Evolutionary conservation across 2,113 vertebrate genomes (phyloP).

Genomic region (Gallinago jamesoni): DNA sequence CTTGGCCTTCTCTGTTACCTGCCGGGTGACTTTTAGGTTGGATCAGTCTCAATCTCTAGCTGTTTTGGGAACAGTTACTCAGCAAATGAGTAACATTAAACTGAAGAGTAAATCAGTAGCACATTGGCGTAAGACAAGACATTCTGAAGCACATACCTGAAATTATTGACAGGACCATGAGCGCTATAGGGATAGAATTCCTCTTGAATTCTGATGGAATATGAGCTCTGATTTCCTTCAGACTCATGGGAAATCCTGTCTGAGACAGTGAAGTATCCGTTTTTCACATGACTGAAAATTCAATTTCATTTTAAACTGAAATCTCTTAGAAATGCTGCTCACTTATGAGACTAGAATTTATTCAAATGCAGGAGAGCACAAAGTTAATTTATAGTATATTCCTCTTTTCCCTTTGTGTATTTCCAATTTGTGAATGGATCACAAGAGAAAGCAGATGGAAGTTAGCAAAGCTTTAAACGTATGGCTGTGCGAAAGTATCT

Average conservation of each 20-base stretch:
- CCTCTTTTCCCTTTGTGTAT: background rate
- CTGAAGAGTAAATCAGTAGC: background rate
- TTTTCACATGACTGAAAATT: background rate
- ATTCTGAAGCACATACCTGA: background rate
- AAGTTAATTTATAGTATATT: background rate
- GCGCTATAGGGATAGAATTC: background rate
- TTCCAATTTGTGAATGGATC: background rate
- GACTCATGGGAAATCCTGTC: background rate
- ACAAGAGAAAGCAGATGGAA: conserved; percentile 27
- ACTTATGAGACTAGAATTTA: background rate
- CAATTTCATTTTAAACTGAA: background rate
- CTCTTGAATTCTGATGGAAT: background rate
- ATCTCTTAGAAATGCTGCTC: background rate
- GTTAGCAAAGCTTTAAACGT: background rate
- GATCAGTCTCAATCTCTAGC: background rate
- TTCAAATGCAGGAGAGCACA: background rate
- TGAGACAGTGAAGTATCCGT: background rate
- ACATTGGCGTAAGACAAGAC: background rate
- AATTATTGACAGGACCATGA: background rate
- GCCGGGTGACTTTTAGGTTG: conserved; percentile 1
- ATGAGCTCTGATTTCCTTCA: background rate
- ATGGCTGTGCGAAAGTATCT: background rate
- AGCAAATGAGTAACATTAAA: conserved; percentile 4
- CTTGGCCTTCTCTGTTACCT: conserved; percentile 27
- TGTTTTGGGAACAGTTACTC: background rate